Conservation (phyloP, 1,140 invertebrate genomes). For the Latrodectus geometricus region DNA sequence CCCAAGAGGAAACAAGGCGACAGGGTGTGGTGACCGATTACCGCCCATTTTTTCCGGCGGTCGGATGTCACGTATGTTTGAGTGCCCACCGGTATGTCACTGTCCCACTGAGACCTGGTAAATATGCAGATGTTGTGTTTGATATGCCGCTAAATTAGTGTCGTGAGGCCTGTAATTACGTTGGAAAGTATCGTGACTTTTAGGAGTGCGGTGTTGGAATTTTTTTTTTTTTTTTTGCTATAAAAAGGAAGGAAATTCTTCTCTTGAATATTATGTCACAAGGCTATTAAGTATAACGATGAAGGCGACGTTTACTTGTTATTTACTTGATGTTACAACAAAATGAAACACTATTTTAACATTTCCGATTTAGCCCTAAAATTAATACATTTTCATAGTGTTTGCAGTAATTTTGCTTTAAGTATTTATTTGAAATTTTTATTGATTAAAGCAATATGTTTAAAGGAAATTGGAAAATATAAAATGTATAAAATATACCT, state of each 20-base stretch:
- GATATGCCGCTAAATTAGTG: constrained; percentile 25
- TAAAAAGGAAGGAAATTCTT: constrained; percentile 37
- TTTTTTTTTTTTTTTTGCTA: neutral
- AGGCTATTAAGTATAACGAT: constrained; percentile 2
- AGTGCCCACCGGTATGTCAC: neutral
- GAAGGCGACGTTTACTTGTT: no score
- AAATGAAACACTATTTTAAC: no score
- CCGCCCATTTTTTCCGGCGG: constrained; percentile 35
- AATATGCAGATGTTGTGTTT: constrained; percentile 18
- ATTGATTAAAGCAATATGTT: no score
- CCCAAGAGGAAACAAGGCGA: neutral
- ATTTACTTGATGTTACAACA: no score
- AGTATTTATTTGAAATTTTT: no score
- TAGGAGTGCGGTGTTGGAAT: neutral
- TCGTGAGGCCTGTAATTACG: constrained; percentile 17
- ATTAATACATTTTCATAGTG: no score
- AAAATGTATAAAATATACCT: no score
- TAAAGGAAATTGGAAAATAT: no score
- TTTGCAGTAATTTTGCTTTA: no score
- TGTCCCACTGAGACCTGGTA: neutral
- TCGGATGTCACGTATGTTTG: constrained; percentile 11
- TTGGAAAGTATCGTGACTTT: neutral
- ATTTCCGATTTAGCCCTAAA: no score
- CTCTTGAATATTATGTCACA: constrained; percentile 3
- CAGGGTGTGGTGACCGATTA: constrained; percentile 45